phyloP scores from a whole-genome alignment of 2,888 invertebrate species.

The Chorisops tibialis region DNA sequence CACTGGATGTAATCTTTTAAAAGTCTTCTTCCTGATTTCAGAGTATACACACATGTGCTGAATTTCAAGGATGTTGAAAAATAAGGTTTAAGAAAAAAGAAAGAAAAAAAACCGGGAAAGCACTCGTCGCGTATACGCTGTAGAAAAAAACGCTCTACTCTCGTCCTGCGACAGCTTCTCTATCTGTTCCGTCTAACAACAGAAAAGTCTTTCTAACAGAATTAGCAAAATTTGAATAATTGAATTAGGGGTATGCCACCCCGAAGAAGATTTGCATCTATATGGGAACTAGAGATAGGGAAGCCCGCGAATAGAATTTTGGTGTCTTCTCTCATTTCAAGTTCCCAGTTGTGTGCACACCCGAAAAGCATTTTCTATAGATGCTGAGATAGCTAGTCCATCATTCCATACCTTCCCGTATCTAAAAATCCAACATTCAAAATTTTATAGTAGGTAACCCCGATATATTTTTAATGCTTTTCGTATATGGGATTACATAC shows the following conservation, averaged over 20 bases:
- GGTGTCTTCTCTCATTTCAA: not conserved
- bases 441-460: conserved; percentile 20
- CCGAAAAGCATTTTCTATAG: conserved; percentile 7
- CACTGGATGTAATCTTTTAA: conserved; percentile 15
- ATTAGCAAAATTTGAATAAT: conserved; percentile 25
- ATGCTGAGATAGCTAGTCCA: not conserved
- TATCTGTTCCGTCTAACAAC: conserved; percentile 18
- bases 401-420: not conserved
- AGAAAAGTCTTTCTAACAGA: conserved; percentile 26
- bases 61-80: conserved; percentile 17
- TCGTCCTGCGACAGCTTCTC: not conserved
- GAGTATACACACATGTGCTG: conserved; percentile 21
- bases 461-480: conserved; percentile 22
- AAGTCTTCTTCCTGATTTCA: conserved; percentile 21
- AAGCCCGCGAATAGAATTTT: conserved; percentile 6
- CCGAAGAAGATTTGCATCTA: conserved; percentile 22
- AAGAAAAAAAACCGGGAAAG: conserved; percentile 8
- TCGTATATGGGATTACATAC: conserved; percentile 5
- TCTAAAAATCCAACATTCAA: conserved; percentile 17
- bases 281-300: conserved; percentile 4
- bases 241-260: conserved; percentile 24
- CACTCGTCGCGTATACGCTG: not conserved
- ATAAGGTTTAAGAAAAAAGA: conserved; percentile 6
- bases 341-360: conserved; percentile 14
- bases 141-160: no score